Conservation (phyloP, 2,113 vertebrate genomes). For the Grammomys dolichurus region DNA sequence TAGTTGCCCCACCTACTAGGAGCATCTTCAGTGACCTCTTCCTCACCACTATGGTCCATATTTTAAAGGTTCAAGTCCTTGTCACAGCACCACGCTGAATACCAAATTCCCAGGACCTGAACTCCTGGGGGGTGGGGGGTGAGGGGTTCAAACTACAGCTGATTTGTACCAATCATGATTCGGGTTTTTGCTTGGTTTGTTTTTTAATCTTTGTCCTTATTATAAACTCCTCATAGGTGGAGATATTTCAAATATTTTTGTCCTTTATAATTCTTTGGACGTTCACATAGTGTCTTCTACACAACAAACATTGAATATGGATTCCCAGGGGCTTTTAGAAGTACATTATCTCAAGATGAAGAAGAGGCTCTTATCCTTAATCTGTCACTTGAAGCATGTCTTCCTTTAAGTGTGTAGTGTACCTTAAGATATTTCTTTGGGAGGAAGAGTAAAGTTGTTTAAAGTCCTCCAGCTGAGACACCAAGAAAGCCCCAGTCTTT, state of each 20-base stretch:
- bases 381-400: background rate
- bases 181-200: background rate
- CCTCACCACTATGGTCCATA: background rate
- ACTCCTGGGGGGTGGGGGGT: background rate
- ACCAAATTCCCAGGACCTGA: background rate
- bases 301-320: background rate
- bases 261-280: background rate
- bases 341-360: constrained; percentile 1
- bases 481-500: background rate
- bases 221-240: background rate
- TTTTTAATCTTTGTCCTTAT: background rate
- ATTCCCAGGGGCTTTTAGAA: background rate
- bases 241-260: background rate
- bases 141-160: background rate
- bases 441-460: background rate
- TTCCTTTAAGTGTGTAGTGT: constrained; percentile 8
- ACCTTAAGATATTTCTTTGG: background rate
- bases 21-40: background rate
- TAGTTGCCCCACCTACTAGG: background rate
- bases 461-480: background rate
- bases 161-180: background rate
- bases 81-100: background rate
- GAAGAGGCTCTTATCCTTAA: constrained; percentile 23
- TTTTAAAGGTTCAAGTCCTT: background rate
- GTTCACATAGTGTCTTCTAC: background rate